Percentiles rank a stretch among this genome's conserved stretches.
Evolutionary conservation across 2,113 vertebrate species (phyloP).

Genomic region (Salvelinus fontinalis): DNA sequence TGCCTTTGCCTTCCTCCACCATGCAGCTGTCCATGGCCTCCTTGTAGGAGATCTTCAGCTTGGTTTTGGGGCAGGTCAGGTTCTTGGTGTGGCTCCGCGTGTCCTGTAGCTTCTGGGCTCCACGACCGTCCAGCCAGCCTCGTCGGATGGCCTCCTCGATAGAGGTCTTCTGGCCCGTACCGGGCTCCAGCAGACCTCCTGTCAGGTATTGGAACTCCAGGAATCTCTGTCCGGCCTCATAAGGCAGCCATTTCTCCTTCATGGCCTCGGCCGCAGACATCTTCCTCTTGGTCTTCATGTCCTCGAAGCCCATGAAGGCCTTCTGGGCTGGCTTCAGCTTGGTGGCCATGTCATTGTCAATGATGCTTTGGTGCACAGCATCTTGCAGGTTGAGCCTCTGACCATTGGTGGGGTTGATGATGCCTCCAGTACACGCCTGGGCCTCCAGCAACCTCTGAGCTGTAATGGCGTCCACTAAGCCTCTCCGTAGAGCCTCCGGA

Average conservation of each 20-base stretch:
- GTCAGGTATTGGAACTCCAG: conserved; percentile 95
- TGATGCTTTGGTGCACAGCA: conserved; percentile 81
- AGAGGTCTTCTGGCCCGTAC: conserved; percentile 77
- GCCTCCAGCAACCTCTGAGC: conserved; percentile 93
- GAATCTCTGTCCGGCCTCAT: conserved; percentile 95
- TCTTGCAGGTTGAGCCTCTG: conserved; percentile 87
- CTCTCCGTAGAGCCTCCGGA: conserved; percentile 83
- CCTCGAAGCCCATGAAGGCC: conserved; percentile 90
- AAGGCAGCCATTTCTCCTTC: conserved; percentile 95
- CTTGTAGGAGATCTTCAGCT: conserved; percentile 97
- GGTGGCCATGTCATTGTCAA: conserved; percentile 87
- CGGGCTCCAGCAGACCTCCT: conserved; percentile 89
- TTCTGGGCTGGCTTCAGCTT: conserved; percentile 94
- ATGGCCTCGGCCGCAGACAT: conserved; percentile 95
- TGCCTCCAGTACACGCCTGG: conserved; percentile 92
- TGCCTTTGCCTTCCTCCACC: conserved; percentile 91
- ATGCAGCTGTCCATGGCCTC: conserved; percentile 94
- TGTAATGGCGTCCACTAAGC: conserved; percentile 91
- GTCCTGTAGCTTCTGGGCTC: conserved; percentile 90
- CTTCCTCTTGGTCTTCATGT: conserved; percentile 87
- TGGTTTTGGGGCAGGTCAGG: conserved; percentile 97
- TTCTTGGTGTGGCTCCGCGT: conserved; percentile 83
- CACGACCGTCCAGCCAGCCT: conserved; percentile 85
- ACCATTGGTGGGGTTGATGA: conserved; percentile 87
- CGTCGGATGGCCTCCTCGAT: conserved; percentile 90